Conservation (phyloP, 2,113 vertebrate species). For the Orycteropus afer region DNA sequence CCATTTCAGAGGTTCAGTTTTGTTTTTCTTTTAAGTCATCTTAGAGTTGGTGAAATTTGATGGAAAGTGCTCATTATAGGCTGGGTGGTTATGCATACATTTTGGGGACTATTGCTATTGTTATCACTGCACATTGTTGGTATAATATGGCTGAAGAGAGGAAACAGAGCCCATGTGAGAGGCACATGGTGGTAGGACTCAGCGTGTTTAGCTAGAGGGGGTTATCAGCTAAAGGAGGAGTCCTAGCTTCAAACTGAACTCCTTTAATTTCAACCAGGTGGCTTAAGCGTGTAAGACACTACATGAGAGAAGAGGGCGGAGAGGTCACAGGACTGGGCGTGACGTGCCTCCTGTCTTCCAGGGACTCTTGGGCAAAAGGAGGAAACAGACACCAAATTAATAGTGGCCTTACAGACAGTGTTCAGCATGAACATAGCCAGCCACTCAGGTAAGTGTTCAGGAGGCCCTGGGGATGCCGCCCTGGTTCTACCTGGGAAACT, state of each 20-base stretch:
- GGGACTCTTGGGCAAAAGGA: background rate
- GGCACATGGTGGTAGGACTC: background rate
- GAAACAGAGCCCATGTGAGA: background rate
- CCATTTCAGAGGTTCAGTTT: background rate
- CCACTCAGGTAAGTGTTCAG: background rate
- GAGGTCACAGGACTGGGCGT: background rate
- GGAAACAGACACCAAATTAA: background rate
- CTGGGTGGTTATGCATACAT: too few species aligned
- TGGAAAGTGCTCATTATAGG: too few species aligned
- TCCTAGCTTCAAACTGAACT: too few species aligned
- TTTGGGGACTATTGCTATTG: background rate
- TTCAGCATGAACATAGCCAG: rapidly evolving
- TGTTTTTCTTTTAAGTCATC: background rate
- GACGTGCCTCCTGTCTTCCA: background rate
- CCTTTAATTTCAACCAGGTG: background rate
- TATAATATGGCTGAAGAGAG: rapidly evolving
- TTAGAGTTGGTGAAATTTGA: background rate
- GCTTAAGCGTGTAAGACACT: background rate
- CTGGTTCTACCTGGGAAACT: background rate
- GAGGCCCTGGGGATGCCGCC: background rate
- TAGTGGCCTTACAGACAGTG: rapidly evolving
- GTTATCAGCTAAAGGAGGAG: background rate
- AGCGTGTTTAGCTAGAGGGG: background rate
- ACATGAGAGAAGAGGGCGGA: rapidly evolving
- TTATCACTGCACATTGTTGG: rapidly evolving